Base-by-base conservation (phyloP, 2,113 vertebrate genomes). In the Xenopus borealis region DNA sequence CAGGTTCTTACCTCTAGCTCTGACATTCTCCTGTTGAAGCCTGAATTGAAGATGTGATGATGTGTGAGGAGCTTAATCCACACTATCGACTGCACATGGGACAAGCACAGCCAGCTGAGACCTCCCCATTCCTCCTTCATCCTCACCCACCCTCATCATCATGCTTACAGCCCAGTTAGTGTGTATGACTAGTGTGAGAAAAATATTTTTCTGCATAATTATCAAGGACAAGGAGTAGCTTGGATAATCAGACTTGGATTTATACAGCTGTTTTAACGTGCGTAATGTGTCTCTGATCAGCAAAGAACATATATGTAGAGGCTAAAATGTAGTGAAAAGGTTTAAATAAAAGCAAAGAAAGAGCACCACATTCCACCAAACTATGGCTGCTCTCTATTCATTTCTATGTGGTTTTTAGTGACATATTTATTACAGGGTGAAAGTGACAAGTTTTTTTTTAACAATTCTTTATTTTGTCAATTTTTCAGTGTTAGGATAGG, bases 1-100 rank as follows among this genome's bases (percentile, higher is more conserved):
- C 57, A 52, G 45, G n/a, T 63, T 58, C 66, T 62, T 76, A 76
- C 73, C 73, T 76, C 66, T 27, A 76, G 73, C 45, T 62, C 73
- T 76, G 66, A 58, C 66, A 76, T 76, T 10, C 66, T 76, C 27
- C 23, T 62, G 46, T 45, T 63, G n/a, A 45, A 44, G 12, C 18
- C 27, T 19, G 8, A 8, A 59, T 52, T 66, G 17, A 59, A 23
- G 61, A 27, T 69, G n/a, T 44, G 40, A 20, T 67, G 53, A 75
- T 27, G 18, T 52, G 30, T 62, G 46, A 66, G 18, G 18, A 45
- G 52, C 47, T 44, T 68, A 50, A 63, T 52, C n/a, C 13, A 14
- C 40, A 69, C 17, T 44, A 46, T 52, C 65, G 59, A 40, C 23
- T 46, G 44, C 65, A 69, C 58, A 76, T 59, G 27, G 73, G 47